phyloP scores from a whole-genome alignment of 1,140 invertebrate genomes.

The Heterodera carotae region DNA sequence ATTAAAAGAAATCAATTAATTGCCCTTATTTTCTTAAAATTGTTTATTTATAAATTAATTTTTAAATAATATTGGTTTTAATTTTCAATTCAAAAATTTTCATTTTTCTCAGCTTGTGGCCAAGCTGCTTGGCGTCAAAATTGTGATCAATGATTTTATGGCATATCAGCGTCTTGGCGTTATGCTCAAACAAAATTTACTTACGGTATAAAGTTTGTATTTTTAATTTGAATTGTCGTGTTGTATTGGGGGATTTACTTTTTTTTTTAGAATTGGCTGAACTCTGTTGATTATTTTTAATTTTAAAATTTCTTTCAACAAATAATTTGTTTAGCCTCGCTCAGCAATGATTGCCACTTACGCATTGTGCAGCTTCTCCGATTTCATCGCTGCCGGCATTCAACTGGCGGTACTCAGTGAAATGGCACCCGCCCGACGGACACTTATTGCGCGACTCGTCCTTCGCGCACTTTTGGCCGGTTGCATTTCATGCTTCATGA shows the following conservation, averaged over 20 bases:
- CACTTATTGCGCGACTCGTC: conserved; percentile 48
- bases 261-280: not conserved
- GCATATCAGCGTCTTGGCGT: conserved; percentile 73
- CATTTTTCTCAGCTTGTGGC: conserved; percentile 70
- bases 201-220: conserved; percentile 67
- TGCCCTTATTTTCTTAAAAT: too few species aligned
- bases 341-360: conserved; percentile 79
- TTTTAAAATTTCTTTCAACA: not conserved
- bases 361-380: conserved; percentile 90
- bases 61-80: not conserved
- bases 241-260: too few species aligned
- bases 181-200: conserved; percentile 66
- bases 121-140: conserved; percentile 81
- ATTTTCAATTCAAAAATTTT: not conserved
- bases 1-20: too few species aligned
- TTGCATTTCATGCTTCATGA: conserved; percentile 54
- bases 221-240: too few species aligned
- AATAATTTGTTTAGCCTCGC: conserved; percentile 70
- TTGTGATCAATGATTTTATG: conserved; percentile 86
- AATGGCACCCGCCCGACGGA: conserved; percentile 53
- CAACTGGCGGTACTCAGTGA: conserved; percentile 72
- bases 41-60: not conserved
- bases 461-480: conserved; percentile 51
- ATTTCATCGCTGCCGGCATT: conserved; percentile 84
- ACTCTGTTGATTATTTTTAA: not conserved